Conservation (phyloP, 2,888 invertebrate species). For the Lamellibrachia columna region DNA sequence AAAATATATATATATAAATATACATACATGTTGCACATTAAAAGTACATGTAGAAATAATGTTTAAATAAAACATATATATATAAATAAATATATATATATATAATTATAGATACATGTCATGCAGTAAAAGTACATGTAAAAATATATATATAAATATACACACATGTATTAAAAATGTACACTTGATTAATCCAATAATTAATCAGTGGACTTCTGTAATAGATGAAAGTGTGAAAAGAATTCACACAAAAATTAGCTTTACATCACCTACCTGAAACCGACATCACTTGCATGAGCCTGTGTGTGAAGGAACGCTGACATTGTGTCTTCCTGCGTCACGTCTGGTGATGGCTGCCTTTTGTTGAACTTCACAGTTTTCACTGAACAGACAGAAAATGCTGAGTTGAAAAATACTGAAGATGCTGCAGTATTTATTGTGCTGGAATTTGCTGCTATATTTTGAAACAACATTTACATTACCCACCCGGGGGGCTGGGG, state of each 20-base stretch:
- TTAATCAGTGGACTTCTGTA: too few relatives aligned
- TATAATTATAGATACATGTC: too few relatives aligned
- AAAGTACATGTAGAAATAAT: too few relatives aligned
- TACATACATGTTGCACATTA: too few relatives aligned
- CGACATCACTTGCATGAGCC: slow-evolving; percentile 47
- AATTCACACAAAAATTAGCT: background rate
- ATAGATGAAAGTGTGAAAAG: background rate
- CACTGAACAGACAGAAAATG: slow-evolving; percentile 41
- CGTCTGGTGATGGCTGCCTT: slow-evolving; percentile 51
- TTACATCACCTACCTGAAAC: slow-evolving; percentile 48
- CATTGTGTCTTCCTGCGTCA: slow-evolving; percentile 50
- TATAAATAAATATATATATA: too few relatives aligned
- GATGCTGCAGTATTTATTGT: background rate
- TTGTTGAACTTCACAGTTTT: slow-evolving; percentile 52
- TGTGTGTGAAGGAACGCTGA: slow-evolving; percentile 48
- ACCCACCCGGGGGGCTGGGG: too few relatives aligned
- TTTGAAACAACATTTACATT: background rate
- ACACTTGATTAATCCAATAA: too few relatives aligned
- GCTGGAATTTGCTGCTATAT: background rate
- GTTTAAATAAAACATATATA: too few relatives aligned
- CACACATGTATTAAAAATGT: too few relatives aligned
- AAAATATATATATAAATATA: too few relatives aligned
- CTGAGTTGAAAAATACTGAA: background rate
- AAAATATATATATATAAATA: too few relatives aligned
- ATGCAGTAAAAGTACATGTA: too few relatives aligned